These are phyloP conservation scores for Acrocephalus kingi DNA, from an alignment of 2,113 vertebrate genomes.

Conservation along the genomic window DNA sequence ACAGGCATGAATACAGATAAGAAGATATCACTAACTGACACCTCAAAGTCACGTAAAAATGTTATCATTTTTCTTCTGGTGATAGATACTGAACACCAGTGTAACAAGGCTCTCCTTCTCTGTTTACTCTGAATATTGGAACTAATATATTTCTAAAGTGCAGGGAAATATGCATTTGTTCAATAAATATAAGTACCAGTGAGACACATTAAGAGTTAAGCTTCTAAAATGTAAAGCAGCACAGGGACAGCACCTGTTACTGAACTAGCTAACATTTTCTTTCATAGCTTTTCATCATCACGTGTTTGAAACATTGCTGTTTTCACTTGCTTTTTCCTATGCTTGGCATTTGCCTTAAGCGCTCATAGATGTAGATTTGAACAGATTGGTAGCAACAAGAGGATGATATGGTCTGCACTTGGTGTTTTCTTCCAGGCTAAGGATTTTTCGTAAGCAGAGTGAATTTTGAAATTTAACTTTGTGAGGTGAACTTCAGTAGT, in stretches of 20 bases:
- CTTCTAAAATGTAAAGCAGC: conserved; percentile 29
- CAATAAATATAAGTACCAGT: neutral
- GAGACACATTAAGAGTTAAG: conserved; percentile 46
- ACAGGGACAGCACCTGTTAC: conserved; percentile 52
- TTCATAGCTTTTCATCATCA: conserved; percentile 19
- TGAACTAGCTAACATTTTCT: conserved; percentile 55
- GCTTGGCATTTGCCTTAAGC: conserved; percentile 60
- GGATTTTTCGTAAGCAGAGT: neutral
- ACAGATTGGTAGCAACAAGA: conserved; percentile 57
- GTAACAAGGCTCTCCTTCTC: neutral
- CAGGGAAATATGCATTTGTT: neutral
- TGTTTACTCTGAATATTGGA: neutral
- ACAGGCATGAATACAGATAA: neutral
- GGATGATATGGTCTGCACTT: neutral
- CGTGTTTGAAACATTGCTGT: conserved; percentile 34
- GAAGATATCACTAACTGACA: neutral
- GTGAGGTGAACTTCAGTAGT: neutral
- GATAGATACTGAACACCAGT: neutral
- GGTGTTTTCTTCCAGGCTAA: conserved; percentile 27
- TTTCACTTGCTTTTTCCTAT: conserved; percentile 41
- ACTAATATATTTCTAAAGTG: neutral
- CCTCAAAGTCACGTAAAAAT: neutral
- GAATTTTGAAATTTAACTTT: neutral
- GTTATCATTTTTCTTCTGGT: neutral
- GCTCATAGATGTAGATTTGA: conserved; percentile 47